Conservation (phyloP, 2,797 vertebrate species). For the Pristis pectinata region DNA sequence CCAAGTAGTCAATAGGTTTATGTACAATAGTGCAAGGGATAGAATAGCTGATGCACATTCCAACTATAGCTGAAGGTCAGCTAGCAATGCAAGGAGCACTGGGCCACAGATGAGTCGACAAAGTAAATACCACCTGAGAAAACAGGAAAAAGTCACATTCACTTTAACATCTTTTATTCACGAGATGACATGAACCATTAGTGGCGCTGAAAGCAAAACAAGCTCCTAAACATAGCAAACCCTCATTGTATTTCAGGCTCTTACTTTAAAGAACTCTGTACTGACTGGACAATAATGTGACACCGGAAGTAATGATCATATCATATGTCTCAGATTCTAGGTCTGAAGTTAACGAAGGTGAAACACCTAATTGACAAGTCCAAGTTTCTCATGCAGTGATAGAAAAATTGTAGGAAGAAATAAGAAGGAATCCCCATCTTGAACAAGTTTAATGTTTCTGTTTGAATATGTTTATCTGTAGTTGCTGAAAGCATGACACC, state of each 20-base stretch:
- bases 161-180: conserved; percentile 38
- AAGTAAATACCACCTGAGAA: conserved; percentile 39
- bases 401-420: neutral
- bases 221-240: conserved; percentile 32
- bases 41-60: conserved; percentile 37
- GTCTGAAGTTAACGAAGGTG: neutral
- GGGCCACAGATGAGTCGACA: conserved; percentile 35
- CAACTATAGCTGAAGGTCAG: conserved; percentile 34
- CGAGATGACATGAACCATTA: conserved; percentile 33
- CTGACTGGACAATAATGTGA: neutral
- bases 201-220: conserved; percentile 35
- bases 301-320: neutral
- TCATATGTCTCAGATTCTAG: neutral
- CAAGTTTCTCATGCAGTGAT: neutral
- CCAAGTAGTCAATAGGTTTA: conserved; percentile 35
- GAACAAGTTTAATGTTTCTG: neutral
- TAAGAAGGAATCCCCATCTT: neutral
- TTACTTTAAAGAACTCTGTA: neutral
- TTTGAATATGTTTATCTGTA: neutral
- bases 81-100: conserved; percentile 27
- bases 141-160: conserved; percentile 38
- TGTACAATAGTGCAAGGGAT: conserved; percentile 4
- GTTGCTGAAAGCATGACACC: neutral
- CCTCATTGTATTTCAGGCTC: conserved; percentile 29
- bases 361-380: neutral